Percentiles rank a stretch among this genome's conserved stretches.
These are phyloP conservation scores for Caenorhabditis sp. DNA, from an alignment of 2,888 invertebrate genomes.

Conservation along the genomic window DNA sequence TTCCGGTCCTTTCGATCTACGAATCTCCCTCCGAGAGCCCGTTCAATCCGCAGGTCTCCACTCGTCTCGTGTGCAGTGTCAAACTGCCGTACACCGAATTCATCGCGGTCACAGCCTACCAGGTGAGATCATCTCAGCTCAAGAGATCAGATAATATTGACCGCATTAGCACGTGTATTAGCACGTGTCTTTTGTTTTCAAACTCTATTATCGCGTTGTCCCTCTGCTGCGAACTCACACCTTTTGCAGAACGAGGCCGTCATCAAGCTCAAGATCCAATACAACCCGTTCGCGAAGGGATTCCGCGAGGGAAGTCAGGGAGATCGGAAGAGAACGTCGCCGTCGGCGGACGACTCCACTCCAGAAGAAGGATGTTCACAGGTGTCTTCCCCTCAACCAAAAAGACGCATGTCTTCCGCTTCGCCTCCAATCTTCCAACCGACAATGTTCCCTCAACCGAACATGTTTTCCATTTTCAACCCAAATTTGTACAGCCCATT, in stretches of 20 bases:
- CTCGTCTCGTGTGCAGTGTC: conserved; percentile 84
- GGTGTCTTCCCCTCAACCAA: conserved; percentile 36
- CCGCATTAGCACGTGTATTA: conserved; percentile 36
- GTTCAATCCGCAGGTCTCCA: conserved; percentile 24
- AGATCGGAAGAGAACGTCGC: conserved; percentile 59
- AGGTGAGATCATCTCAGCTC: conserved; percentile 80
- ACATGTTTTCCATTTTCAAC: no score
- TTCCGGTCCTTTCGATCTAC: conserved; percentile 83
- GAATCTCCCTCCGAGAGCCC: conserved; percentile 39
- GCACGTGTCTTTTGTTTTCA: conserved; percentile 22
- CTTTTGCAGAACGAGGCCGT: conserved; percentile 56
- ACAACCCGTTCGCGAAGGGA: conserved; percentile 98
- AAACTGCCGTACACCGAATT: conserved; percentile 96
- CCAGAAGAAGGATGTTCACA: conserved; percentile 33
- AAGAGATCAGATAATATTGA: conserved; percentile 5
- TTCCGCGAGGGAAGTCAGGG: conserved; percentile 85
- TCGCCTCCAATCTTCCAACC: conserved; percentile 21
- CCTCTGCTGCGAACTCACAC: no score
- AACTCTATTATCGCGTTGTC: no score
- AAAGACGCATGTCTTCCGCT: conserved; percentile 3
- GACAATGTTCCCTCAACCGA: background rate
- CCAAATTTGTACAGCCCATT: background rate
- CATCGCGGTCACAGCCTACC: conserved; percentile 98
- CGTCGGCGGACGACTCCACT: conserved; percentile 26
- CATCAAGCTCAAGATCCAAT: conserved; percentile 89